Percentiles rank a stretch among this genome's conserved stretches.
These are phyloP conservation scores for Sternarchorhynchus goeldii DNA, from an alignment of 2,797 vertebrate genomes.

Conservation along the genomic window DNA sequence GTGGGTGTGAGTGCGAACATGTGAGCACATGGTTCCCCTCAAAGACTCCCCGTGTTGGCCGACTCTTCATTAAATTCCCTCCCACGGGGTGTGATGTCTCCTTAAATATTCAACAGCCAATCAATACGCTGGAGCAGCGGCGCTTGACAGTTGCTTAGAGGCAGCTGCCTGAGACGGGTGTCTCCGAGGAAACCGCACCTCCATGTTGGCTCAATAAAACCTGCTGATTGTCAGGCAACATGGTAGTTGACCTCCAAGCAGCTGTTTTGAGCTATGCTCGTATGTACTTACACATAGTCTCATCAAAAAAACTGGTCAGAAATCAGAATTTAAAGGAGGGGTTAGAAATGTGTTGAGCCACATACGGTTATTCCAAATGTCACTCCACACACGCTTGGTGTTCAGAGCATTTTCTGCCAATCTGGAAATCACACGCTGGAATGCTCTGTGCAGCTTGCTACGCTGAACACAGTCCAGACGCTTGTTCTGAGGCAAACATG, in stretches of 20 bases:
- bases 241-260: background rate
- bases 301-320: background rate
- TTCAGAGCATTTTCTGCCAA: slow-evolving; percentile 42
- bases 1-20: slow-evolving; percentile 16
- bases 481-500: background rate
- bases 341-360: background rate
- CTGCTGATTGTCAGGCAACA: too few relatives aligned
- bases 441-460: slow-evolving; percentile 38
- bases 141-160: background rate
- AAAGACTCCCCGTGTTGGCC: slow-evolving; percentile 38
- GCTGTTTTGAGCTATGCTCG: background rate
- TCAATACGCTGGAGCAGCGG: slow-evolving; percentile 45
- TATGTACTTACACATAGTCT: background rate
- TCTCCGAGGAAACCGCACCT: slow-evolving; percentile 2
- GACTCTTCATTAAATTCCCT: slow-evolving; percentile 55
- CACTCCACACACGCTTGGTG: slow-evolving; percentile 17
- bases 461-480: slow-evolving; percentile 32
- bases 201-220: background rate
- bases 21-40: slow-evolving; percentile 24
- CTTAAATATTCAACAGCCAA: slow-evolving; percentile 55
- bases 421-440: slow-evolving; percentile 30
- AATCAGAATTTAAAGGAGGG: slow-evolving; percentile 20
- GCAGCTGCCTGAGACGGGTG: background rate
- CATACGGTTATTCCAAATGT: slow-evolving; percentile 11
- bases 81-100: slow-evolving; percentile 41